Conservation (phyloP, 2,888 invertebrate genomes). For the Synergus gifuensis region DNA sequence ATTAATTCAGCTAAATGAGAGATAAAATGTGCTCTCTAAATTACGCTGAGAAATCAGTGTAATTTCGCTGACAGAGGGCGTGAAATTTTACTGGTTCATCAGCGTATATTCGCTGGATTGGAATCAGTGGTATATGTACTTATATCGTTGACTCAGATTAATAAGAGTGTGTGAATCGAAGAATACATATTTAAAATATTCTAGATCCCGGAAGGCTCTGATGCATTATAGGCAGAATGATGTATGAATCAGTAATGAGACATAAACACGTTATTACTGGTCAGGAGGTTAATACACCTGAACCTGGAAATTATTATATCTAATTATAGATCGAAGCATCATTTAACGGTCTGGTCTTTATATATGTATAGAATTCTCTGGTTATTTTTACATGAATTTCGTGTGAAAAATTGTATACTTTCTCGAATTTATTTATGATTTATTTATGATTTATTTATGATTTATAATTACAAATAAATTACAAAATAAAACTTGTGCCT, state of each 20-base stretch:
- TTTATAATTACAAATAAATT: too few species aligned
- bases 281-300: background rate
- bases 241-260: slow-evolving; percentile 7
- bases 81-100: too few species aligned
- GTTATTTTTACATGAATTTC: background rate
- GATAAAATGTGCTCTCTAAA: background rate
- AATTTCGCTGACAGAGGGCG: too few species aligned
- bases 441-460: too few species aligned
- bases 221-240: background rate
- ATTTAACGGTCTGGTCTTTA: too few species aligned
- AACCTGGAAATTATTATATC: slow-evolving; percentile 7
- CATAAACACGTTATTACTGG: slow-evolving; percentile 7
- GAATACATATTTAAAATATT: background rate
- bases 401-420: background rate
- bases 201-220: background rate
- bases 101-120: too few species aligned
- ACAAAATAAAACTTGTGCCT: background rate
- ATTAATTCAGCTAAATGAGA: background rate
- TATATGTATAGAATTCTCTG: background rate
- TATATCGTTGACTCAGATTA: too few species aligned
- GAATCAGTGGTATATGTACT: too few species aligned
- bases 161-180: too few species aligned
- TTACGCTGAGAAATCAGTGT: too few species aligned
- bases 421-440: too few species aligned
- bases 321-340: background rate